These are phyloP conservation scores for Tubulanus polymorphus DNA, from an alignment of 2,888 invertebrate species.

Conservation along the genomic window DNA sequence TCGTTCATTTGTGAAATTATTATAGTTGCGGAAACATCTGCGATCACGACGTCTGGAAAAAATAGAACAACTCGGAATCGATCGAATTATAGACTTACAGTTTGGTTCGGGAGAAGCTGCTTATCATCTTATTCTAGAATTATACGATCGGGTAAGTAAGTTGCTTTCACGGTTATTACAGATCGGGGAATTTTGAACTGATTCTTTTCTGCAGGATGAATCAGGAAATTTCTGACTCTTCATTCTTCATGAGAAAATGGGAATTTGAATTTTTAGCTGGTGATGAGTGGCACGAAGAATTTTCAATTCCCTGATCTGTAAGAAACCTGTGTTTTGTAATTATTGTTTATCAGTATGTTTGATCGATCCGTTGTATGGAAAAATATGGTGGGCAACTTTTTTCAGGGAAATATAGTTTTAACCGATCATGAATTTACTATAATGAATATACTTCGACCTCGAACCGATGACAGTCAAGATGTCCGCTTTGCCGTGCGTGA, in stretches of 20 bases:
- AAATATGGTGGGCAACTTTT: too few species aligned
- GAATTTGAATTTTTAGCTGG: too few species aligned
- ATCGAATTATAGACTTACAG: slow-evolving; percentile 90
- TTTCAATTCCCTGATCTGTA: too few species aligned
- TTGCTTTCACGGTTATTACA: too few species aligned
- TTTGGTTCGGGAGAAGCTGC: slow-evolving; percentile 90
- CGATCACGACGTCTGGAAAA: slow-evolving; percentile 89
- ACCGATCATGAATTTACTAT: slow-evolving; percentile 88
- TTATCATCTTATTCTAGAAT: slow-evolving; percentile 89
- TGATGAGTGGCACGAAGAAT: too few species aligned
- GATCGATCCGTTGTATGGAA: too few species aligned
- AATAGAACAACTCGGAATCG: slow-evolving; percentile 81
- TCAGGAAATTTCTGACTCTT: too few species aligned
- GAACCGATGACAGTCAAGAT: slow-evolving; percentile 78
- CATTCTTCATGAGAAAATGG: too few species aligned
- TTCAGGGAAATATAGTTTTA: slow-evolving; percentile 85
- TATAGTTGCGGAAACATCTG: slow-evolving; percentile 86
- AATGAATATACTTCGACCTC: slow-evolving; percentile 85
- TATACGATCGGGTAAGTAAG: slow-evolving; percentile 70
- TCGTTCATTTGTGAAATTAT: not conserved
- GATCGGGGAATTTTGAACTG: too few species aligned
- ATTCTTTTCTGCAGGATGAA: too few species aligned
- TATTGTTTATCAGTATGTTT: too few species aligned
- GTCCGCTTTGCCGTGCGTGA: slow-evolving; percentile 86
- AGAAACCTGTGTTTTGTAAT: too few species aligned